A percentile compares a stretch with the other conserved stretches of the same genome.
Evolutionary conservation across 2,888 invertebrate genomes (phyloP).

Genomic region (Agrenia bidenticulata): DNA sequence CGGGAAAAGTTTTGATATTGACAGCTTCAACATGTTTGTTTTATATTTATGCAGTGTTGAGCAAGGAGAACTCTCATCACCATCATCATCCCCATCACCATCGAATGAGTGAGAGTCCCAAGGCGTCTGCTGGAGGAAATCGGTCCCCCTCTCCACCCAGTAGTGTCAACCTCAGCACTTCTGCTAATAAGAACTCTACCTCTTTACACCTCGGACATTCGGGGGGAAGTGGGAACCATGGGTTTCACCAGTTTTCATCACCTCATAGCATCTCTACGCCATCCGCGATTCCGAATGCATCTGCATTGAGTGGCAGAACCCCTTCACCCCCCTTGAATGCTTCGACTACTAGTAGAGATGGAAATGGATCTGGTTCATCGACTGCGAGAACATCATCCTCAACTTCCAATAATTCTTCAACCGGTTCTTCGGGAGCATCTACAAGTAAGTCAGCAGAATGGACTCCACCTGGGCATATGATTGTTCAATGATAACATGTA

Average conservation of each 20-base stretch:
- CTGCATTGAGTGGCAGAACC: conserved; percentile 13
- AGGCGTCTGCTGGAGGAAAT: conserved; percentile 31
- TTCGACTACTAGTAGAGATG: conserved; percentile 25
- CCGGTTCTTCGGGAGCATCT: conserved; percentile 3
- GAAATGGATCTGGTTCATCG: conserved; percentile 16
- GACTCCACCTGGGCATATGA: neutral
- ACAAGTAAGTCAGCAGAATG: conserved; percentile 21
- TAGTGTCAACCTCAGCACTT: conserved; percentile 7
- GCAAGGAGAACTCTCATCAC: conserved; percentile 45
- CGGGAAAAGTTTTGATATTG: neutral
- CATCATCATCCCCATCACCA: conserved; percentile 37
- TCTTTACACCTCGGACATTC: conserved; percentile 25
- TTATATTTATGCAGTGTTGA: conserved; percentile 37
- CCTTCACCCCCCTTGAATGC: conserved; percentile 33
- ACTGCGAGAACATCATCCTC: conserved; percentile 34
- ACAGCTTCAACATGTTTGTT: conserved; percentile 5
- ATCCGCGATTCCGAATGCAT: conserved; percentile 12
- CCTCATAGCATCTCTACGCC: conserved; percentile 32
- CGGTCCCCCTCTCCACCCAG: conserved; percentile 28
- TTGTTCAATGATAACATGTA: neutral
- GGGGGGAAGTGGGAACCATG: neutral
- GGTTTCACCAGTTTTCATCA: conserved; percentile 34
- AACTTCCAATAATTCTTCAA: conserved; percentile 31
- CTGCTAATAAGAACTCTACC: conserved; percentile 16
- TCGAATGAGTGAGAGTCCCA: conserved; percentile 49